Conservation (phyloP, 2,797 vertebrate genomes). For the Erethizon dorsatum region DNA sequence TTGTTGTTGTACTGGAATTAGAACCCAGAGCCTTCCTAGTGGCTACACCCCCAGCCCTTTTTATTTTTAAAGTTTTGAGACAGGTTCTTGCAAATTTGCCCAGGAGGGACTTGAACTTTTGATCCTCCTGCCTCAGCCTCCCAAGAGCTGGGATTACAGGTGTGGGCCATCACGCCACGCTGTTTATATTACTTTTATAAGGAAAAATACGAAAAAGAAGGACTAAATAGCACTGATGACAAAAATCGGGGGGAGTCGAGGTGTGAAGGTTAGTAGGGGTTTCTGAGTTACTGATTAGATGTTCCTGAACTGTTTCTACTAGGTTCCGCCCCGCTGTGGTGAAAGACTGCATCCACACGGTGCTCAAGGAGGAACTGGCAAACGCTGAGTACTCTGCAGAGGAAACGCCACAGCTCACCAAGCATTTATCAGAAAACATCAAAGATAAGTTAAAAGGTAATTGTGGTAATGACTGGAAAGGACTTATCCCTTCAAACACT, state of each 20-base stretch:
- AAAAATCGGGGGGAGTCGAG: neutral
- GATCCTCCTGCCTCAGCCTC: neutral
- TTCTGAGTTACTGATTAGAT: neutral
- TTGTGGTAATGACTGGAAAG: neutral
- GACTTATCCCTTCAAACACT: neutral
- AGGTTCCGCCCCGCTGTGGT: constrained; percentile 94
- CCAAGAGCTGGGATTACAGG: neutral
- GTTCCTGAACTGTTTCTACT: neutral
- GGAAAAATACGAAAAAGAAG: constrained; percentile 35
- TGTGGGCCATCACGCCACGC: neutral
- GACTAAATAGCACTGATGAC: neutral
- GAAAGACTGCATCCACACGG: constrained; percentile 93
- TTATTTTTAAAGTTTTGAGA: neutral
- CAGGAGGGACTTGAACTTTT: neutral
- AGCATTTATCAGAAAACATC: constrained; percentile 93
- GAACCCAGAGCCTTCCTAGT: neutral
- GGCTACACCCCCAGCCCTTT: neutral
- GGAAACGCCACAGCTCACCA: constrained; percentile 90
- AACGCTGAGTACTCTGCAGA: constrained; percentile 92
- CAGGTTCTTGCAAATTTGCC: neutral
- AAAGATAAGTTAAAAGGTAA: constrained; percentile 96
- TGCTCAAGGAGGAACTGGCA: constrained; percentile 93
- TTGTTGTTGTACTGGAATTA: neutral
- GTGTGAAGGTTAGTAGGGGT: neutral
- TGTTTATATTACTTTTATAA: constrained; percentile 31